These are phyloP conservation scores for Enteromius argenteus DNA, from an alignment of 2,797 vertebrate species.

Conservation along the genomic window DNA sequence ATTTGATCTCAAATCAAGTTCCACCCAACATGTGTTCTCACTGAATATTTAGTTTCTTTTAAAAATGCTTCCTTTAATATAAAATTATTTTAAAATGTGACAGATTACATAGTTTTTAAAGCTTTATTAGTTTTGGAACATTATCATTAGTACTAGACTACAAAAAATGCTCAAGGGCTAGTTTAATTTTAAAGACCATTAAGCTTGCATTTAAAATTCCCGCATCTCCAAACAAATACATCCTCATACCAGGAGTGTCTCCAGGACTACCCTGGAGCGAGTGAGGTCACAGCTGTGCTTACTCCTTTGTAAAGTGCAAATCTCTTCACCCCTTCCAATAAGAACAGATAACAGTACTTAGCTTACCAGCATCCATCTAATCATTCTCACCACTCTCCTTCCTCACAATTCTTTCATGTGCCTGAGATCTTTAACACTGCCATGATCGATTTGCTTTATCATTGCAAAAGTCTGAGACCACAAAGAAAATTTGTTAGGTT, in stretches of 20 bases:
- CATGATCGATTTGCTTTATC: slow-evolving; percentile 75
- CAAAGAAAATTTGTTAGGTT: not conserved
- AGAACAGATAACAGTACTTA: slow-evolving; percentile 57
- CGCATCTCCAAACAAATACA: slow-evolving; percentile 45
- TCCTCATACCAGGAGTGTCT: slow-evolving; percentile 75
- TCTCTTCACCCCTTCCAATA: slow-evolving; percentile 52
- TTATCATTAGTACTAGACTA: slow-evolving; percentile 13
- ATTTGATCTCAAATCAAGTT: not conserved
- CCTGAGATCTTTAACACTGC: slow-evolving; percentile 71
- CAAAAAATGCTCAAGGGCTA: not conserved
- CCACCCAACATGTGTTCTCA: not conserved
- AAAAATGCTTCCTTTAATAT: not conserved
- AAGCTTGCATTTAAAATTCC: slow-evolving; percentile 15
- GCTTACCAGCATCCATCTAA: slow-evolving; percentile 70
- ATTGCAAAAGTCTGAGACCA: slow-evolving; percentile 17
- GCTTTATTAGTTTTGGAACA: not conserved
- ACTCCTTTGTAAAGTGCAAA: slow-evolving; percentile 72
- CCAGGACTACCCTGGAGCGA: slow-evolving; percentile 82
- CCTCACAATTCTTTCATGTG: slow-evolving; percentile 66
- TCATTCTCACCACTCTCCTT: slow-evolving; percentile 78
- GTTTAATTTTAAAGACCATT: slow-evolving; percentile 10
- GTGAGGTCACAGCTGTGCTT: slow-evolving; percentile 81
- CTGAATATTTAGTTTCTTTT: not conserved
- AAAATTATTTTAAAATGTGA: not conserved
- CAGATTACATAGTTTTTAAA: not conserved